Conservation (phyloP, 2,888 invertebrate genomes). For the Arge pagana region DNA sequence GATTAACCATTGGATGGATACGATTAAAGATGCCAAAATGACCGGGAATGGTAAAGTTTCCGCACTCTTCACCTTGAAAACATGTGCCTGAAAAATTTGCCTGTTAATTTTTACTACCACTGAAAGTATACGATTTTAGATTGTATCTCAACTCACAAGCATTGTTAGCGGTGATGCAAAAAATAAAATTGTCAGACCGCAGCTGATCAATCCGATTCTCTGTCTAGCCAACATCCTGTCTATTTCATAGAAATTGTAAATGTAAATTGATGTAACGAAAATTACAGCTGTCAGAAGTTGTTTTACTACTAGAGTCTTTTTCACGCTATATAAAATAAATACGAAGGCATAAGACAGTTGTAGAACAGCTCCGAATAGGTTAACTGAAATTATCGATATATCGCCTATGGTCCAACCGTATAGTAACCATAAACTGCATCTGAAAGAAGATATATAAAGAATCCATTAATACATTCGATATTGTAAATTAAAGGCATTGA, state of each 20-base stretch:
- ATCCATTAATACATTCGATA: neutral
- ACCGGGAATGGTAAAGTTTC: slow-evolving; percentile 88
- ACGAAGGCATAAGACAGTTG: slow-evolving; percentile 73
- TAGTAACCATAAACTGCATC: slow-evolving; percentile 77
- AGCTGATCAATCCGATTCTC: slow-evolving; percentile 72
- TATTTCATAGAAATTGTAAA: slow-evolving; percentile 65
- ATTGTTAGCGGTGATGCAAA: slow-evolving; percentile 83
- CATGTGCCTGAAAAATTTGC: slow-evolving; percentile 65
- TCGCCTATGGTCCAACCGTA: slow-evolving; percentile 80
- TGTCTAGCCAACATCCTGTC: slow-evolving; percentile 62
- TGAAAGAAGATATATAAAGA: slow-evolving; percentile 57
- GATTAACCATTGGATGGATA: slow-evolving; percentile 80
- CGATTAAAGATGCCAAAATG: slow-evolving; percentile 81
- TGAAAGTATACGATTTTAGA: neutral
- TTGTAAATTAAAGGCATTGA: neutral
- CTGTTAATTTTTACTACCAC: slow-evolving; percentile 25
- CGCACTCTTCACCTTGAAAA: slow-evolving; percentile 77
- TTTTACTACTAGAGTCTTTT: slow-evolving; percentile 68
- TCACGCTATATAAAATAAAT: slow-evolving; percentile 75
- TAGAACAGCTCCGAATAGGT: slow-evolving; percentile 72
- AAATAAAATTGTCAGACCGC: slow-evolving; percentile 76
- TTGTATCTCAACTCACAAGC: slow-evolving; percentile 59
- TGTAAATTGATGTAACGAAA: slow-evolving; percentile 62
- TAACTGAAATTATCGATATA: slow-evolving; percentile 73
- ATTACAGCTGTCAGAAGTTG: slow-evolving; percentile 64